A percentile compares a stretch with the other conserved stretches of the same genome.
Conservation (phyloP, 2,113 vertebrate species). For the Herpailurus yagouaroundi region DNA sequence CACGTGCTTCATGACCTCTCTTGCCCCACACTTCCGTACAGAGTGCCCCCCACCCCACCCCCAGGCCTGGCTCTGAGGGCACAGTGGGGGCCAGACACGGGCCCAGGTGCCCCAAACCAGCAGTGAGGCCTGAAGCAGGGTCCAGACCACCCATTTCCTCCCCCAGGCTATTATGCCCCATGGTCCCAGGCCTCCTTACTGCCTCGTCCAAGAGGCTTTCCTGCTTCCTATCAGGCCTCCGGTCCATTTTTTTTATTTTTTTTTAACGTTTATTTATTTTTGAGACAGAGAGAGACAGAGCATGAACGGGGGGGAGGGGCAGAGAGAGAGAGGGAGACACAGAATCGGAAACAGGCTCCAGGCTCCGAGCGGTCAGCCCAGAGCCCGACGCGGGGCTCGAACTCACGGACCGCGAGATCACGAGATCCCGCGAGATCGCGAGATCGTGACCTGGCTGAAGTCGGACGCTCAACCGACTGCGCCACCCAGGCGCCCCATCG, state of each 20-base stretch:
- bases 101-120: neutral
- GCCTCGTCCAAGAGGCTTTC: neutral
- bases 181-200: fast-evolving
- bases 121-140: neutral
- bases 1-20: neutral
- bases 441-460: too few relatives aligned
- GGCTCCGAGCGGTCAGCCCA: too few relatives aligned
- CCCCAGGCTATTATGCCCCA: neutral
- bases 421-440: too few relatives aligned
- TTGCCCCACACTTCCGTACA: neutral
- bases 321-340: too few relatives aligned
- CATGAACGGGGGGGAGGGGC: too few relatives aligned
- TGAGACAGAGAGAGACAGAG: too few relatives aligned
- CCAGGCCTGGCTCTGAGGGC: neutral
- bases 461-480: too few relatives aligned
- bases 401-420: fast-evolving
- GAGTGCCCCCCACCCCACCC: neutral
- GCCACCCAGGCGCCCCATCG: too few relatives aligned
- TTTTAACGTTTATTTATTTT: too few relatives aligned
- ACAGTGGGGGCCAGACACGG: neutral
- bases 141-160: neutral
- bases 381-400: too few relatives aligned
- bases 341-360: too few relatives aligned
- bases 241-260: neutral
- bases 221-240: neutral